phyloP scores from a whole-genome alignment of 1,140 invertebrate species.

The Trichonephila clavata region DNA sequence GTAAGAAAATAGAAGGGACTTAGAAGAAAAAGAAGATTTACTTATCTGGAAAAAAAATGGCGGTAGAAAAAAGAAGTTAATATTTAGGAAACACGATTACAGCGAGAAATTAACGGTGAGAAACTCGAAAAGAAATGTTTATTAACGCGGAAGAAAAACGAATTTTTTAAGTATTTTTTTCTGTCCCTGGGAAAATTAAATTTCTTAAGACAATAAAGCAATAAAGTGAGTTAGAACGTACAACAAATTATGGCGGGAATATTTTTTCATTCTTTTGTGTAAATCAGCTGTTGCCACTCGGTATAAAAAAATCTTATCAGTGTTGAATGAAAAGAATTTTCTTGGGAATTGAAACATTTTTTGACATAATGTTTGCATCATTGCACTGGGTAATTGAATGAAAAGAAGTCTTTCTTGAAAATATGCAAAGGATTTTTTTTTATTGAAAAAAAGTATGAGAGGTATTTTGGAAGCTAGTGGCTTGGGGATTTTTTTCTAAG shows the following conservation, averaged over 20 bases:
- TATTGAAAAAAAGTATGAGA: background rate
- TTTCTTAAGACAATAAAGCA: constrained; percentile 66
- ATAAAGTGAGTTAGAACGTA: constrained; percentile 32
- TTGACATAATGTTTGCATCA: constrained; percentile 74
- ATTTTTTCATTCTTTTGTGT: constrained; percentile 9
- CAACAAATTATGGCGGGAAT: constrained; percentile 37
- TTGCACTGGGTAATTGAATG: constrained; percentile 52
- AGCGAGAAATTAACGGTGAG: constrained; percentile 69
- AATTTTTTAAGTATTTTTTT: constrained; percentile 30
- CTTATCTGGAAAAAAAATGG: constrained; percentile 3
- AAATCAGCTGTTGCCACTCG: constrained; percentile 27
- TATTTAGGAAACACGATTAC: constrained; percentile 65
- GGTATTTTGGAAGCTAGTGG: background rate
- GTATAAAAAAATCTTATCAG: constrained; percentile 22
- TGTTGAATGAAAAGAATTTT: constrained; percentile 5
- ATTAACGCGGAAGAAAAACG: constrained; percentile 63
- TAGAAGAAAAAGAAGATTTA: constrained; percentile 10
- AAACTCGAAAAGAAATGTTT: constrained; percentile 73
- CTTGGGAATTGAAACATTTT: constrained; percentile 38
- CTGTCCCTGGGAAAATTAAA: constrained; percentile 60
- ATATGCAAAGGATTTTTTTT: background rate
- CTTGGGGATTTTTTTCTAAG: constrained; percentile 43
- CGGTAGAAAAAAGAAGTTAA: constrained; percentile 35
- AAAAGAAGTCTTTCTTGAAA: constrained; percentile 31
- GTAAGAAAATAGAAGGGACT: constrained; percentile 39